A percentile compares a stretch with the other conserved stretches of the same genome.
Evolutionary conservation across 2,797 vertebrate species (phyloP).

Genomic region (Notolabrus celidotus): DNA sequence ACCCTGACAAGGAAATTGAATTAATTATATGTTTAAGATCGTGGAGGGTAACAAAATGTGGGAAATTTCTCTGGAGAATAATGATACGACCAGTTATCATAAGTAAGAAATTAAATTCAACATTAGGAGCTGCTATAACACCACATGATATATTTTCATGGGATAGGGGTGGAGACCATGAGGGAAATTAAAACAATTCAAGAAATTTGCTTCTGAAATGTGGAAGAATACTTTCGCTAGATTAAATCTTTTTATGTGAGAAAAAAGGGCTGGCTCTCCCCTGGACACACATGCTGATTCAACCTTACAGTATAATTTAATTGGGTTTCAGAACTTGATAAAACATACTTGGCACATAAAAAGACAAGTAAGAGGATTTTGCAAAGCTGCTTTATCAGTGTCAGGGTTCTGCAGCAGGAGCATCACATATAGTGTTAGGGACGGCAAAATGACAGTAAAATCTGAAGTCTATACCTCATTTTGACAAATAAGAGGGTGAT

Average conservation of each 20-base stretch:
- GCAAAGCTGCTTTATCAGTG: background rate
- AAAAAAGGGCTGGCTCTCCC: constrained; percentile 31
- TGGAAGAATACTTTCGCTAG: constrained; percentile 36
- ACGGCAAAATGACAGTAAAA: background rate
- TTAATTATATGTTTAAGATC: constrained; percentile 74
- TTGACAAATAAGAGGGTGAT: too few relatives aligned
- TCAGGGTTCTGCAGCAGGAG: constrained; percentile 8
- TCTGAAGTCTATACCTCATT: too few relatives aligned
- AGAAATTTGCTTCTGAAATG: constrained; percentile 41
- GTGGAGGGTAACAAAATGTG: constrained; percentile 65
- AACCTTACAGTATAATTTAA: constrained; percentile 46
- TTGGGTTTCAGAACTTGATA: constrained; percentile 53
- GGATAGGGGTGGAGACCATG: constrained; percentile 36
- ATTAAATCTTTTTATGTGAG: constrained; percentile 43
- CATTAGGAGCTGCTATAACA: constrained; percentile 45
- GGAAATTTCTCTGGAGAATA: constrained; percentile 66
- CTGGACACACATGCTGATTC: constrained; percentile 41
- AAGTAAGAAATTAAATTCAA: constrained; percentile 61
- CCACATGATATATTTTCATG: constrained; percentile 51
- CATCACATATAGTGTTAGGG: constrained; percentile 2
- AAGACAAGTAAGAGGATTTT: constrained; percentile 17
- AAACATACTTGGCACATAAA: constrained; percentile 23
- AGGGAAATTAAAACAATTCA: constrained; percentile 39
- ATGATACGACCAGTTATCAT: constrained; percentile 58
- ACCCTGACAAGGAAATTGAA: constrained; percentile 63